A percentile compares a stretch with the other conserved stretches of the same genome.
These are phyloP conservation scores for Caenorhabditis japonica DNA, from an alignment of 2,888 invertebrate species.

Conservation along the genomic window DNA sequence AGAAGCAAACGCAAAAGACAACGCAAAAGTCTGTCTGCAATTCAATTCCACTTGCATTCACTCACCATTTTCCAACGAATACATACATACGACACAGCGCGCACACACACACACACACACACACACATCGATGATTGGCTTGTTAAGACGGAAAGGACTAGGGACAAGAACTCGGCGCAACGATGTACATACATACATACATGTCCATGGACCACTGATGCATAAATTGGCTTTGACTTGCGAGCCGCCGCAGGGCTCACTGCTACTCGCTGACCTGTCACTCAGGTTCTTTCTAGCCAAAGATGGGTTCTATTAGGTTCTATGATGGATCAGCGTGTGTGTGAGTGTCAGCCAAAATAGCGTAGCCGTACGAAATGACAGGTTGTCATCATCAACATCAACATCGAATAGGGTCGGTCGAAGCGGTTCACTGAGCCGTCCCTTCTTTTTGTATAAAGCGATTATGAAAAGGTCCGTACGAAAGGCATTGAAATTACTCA, in stretches of 20 bases:
- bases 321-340: constrained; percentile 44
- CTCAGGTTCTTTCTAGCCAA: constrained; percentile 20
- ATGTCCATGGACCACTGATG: constrained; percentile 52
- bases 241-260: constrained; percentile 48
- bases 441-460: constrained; percentile 2
- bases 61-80: no score
- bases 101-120: no score
- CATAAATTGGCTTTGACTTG: constrained; percentile 54
- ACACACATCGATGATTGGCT: constrained; percentile 35
- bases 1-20: no score
- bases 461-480: no score
- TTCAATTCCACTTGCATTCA: no score
- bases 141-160: constrained; percentile 19
- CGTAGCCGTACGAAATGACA: constrained; percentile 26
- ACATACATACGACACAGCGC: constrained; percentile 6
- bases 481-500: no score
- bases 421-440: constrained; percentile 12
- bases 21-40: no score
- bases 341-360: constrained; percentile 6
- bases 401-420: constrained; percentile 17
- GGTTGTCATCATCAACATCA: constrained; percentile 28
- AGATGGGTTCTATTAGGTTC: constrained; percentile 39
- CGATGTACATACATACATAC: background rate
- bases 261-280: constrained; percentile 37
- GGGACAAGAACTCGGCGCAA: background rate